Evolutionary conservation across 1,140 invertebrate species (phyloP).

Genomic region (Drosophila quadrilineata): DNA sequence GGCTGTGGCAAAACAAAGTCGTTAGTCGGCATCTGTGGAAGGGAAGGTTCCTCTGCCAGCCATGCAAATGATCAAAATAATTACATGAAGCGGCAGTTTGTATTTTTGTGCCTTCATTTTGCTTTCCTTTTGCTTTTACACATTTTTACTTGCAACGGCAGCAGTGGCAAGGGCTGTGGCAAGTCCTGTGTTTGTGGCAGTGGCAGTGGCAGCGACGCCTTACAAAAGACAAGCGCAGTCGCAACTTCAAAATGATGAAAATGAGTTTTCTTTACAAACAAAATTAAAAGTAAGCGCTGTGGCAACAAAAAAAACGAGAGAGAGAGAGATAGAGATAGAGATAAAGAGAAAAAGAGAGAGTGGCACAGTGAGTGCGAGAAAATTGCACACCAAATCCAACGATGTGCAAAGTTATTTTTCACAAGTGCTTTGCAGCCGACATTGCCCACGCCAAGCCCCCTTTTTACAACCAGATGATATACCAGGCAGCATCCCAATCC

Average conservation of each 20-base stretch:
- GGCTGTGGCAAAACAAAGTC: constrained; percentile 52
- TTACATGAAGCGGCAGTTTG: constrained; percentile 73
- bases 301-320: constrained; percentile 14
- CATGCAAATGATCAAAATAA: constrained; percentile 80
- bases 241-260: constrained; percentile 79
- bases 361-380: constrained; percentile 35
- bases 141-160: constrained; percentile 2
- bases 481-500: neutral
- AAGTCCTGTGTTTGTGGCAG: neutral
- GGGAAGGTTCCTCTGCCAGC: constrained; percentile 39
- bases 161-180: neutral
- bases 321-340: constrained; percentile 15
- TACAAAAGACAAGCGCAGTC: constrained; percentile 71
- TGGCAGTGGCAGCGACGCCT: constrained; percentile 16
- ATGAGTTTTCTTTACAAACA: constrained; percentile 80
- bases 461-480: neutral
- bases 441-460: constrained; percentile 11
- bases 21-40: constrained; percentile 26
- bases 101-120: constrained; percentile 13
- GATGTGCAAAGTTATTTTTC: constrained; percentile 80
- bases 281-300: constrained; percentile 70
- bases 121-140: neutral
- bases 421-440: constrained; percentile 71
- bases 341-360: neutral
- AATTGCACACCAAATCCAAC: constrained; percentile 77